These are phyloP conservation scores for Channallabes apus DNA, from an alignment of 2,797 vertebrate genomes.

Conservation along the genomic window DNA sequence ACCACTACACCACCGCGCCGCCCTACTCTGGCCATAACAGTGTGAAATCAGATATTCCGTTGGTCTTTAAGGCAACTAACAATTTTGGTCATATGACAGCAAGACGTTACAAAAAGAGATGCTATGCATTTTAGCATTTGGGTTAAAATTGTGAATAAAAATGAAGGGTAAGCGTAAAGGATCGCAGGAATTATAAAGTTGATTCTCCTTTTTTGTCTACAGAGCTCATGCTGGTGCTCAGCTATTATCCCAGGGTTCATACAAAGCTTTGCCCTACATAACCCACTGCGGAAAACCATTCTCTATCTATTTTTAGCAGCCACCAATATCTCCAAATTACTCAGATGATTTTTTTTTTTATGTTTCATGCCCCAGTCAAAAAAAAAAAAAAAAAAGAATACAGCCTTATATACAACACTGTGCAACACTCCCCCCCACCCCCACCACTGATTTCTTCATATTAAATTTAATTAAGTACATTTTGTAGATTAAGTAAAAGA, in stretches of 20 bases:
- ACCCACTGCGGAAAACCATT: slow-evolving; percentile 10
- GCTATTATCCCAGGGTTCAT: not conserved
- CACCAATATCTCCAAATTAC: not conserved
- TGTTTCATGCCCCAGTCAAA: not conserved
- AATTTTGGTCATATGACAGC: not conserved
- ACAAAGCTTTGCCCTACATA: not conserved
- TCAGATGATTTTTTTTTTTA: not conserved
- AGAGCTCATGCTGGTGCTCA: not conserved
- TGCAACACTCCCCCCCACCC: too few species aligned
- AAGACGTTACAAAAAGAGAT: not conserved
- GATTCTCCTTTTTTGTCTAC: not conserved
- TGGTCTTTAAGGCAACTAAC: not conserved
- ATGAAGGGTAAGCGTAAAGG: not conserved
- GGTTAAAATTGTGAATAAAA: not conserved
- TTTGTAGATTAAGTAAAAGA: too few species aligned
- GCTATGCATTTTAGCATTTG: not conserved
- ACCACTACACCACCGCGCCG: too few species aligned
- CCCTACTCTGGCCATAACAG: not conserved
- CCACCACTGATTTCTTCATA: too few species aligned
- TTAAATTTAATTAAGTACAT: too few species aligned
- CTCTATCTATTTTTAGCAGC: slow-evolving; percentile 8
- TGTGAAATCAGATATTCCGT: not conserved
- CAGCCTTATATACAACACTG: too few species aligned
- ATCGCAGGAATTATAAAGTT: not conserved
- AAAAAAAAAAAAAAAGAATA: too few species aligned